Percentiles rank a stretch among this genome's conserved stretches.
These are phyloP conservation scores for Eulemur macaco DNA, from an alignment of 2,113 vertebrate species.

Conservation along the genomic window DNA sequence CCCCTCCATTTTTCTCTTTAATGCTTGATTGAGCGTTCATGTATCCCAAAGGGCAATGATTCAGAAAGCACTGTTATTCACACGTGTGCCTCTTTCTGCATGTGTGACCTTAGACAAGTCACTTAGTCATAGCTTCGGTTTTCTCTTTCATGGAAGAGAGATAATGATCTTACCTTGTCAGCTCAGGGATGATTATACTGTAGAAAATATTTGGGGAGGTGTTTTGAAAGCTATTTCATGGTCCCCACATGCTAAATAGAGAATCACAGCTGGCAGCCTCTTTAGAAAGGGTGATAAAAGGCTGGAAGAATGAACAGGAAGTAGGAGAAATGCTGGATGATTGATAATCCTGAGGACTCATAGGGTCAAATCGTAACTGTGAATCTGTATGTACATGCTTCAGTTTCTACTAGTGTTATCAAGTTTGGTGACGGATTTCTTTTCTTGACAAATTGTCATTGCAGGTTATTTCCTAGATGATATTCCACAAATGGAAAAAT, in stretches of 20 bases:
- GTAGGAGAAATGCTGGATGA: background rate
- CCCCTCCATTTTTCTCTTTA: background rate
- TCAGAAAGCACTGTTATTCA: background rate
- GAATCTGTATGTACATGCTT: conserved; percentile 42
- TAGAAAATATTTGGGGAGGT: background rate
- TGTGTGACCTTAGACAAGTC: conserved; percentile 12
- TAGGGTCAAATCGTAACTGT: conserved; percentile 61
- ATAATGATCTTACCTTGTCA: background rate
- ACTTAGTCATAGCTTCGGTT: background rate
- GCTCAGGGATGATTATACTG: background rate
- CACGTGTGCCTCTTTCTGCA: background rate
- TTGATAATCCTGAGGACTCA: conserved; percentile 19
- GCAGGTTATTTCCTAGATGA: conserved; percentile 72
- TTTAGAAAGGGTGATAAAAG: background rate
- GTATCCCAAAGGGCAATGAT: background rate
- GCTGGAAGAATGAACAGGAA: background rate
- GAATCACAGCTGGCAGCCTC: background rate
- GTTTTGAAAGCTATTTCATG: conserved; percentile 14
- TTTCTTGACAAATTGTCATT: conserved; percentile 75
- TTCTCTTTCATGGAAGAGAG: background rate
- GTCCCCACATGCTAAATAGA: background rate
- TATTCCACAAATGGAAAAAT: conserved; percentile 78
- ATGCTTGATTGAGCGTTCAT: background rate
- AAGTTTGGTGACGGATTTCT: conserved; percentile 73
- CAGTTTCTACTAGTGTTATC: conserved; percentile 47